A percentile compares a stretch with the other conserved stretches of the same genome.
phyloP scores from a whole-genome alignment of 1,140 invertebrate species.

The Reticulitermes speratus region DNA sequence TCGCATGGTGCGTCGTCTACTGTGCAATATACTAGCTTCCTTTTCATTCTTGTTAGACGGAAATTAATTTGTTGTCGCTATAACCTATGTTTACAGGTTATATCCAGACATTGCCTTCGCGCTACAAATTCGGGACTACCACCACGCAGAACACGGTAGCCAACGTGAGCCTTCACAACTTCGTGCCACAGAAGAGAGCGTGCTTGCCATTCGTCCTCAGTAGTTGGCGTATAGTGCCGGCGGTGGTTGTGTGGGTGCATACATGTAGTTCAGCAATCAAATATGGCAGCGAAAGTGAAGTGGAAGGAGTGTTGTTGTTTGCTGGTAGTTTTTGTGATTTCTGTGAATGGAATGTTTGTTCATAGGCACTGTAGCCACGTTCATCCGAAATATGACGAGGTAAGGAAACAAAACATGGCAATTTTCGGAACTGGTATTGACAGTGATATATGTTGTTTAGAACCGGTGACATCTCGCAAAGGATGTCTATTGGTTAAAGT shows the following conservation, averaged over 20 bases:
- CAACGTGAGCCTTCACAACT: too few species aligned
- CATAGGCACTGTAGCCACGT: conserved; percentile 53
- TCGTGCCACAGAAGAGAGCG: too few species aligned
- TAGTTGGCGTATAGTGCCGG: background rate
- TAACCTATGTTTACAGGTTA: too few species aligned
- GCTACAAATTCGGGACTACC: too few species aligned
- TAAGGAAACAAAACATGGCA: conserved; percentile 38
- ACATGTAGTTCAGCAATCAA: background rate
- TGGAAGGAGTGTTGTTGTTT: conserved; percentile 50
- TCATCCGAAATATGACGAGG: conserved; percentile 55
- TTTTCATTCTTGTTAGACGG: background rate
- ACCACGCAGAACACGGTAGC: too few species aligned
- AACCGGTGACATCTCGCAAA: too few species aligned
- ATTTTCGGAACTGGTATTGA: too few species aligned
- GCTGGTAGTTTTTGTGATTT: conserved; percentile 44
- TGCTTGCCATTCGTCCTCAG: too few species aligned
- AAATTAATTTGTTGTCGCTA: too few species aligned
- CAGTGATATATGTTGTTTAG: too few species aligned
- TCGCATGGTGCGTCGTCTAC: background rate
- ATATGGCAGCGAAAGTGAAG: conserved; percentile 49
- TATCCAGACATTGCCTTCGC: too few species aligned
- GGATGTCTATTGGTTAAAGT: too few species aligned
- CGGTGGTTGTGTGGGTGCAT: background rate
- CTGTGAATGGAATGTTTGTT: conserved; percentile 49
- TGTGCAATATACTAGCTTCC: background rate